A percentile compares a stretch with the other conserved stretches of the same genome.
Evolutionary conservation across 2,888 invertebrate genomes (phyloP).

Genomic region (Sarcophaga carnaria): DNA sequence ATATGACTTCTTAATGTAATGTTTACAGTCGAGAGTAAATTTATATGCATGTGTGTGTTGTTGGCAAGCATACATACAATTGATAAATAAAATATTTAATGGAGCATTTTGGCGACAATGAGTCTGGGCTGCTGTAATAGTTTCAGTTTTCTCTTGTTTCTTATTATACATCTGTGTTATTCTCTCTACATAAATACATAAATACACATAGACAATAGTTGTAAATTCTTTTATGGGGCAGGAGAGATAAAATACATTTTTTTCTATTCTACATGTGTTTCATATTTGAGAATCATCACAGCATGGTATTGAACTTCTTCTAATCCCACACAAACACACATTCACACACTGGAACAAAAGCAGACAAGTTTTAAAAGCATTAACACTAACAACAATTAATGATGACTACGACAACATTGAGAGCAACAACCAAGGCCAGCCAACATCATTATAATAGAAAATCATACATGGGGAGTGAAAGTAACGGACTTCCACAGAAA

Average conservation of each 20-base stretch:
- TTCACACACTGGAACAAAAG: too few species aligned
- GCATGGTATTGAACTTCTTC: conserved; percentile 42
- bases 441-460: too few species aligned
- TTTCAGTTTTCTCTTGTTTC: conserved; percentile 9
- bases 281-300: too few species aligned
- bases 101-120: conserved; percentile 47
- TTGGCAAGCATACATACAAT: not conserved
- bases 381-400: conserved; percentile 23
- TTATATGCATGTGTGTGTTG: not conserved
- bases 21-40: too few species aligned
- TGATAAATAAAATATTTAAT: conserved; percentile 52
- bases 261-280: too few species aligned
- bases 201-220: too few species aligned
- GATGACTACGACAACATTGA: not conserved
- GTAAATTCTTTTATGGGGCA: not conserved
- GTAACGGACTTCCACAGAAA: too few species aligned
- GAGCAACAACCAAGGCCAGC: not conserved
- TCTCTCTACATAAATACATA: too few species aligned
- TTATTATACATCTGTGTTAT: too few species aligned
- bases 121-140: conserved; percentile 38
- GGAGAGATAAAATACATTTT: not conserved
- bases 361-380: conserved; percentile 15
- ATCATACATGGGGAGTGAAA: too few species aligned
- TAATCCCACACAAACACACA: conserved; percentile 31
- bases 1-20: too few species aligned